phyloP scores from a whole-genome alignment of 1,140 invertebrate species.

The Mercenaria mercenaria region DNA sequence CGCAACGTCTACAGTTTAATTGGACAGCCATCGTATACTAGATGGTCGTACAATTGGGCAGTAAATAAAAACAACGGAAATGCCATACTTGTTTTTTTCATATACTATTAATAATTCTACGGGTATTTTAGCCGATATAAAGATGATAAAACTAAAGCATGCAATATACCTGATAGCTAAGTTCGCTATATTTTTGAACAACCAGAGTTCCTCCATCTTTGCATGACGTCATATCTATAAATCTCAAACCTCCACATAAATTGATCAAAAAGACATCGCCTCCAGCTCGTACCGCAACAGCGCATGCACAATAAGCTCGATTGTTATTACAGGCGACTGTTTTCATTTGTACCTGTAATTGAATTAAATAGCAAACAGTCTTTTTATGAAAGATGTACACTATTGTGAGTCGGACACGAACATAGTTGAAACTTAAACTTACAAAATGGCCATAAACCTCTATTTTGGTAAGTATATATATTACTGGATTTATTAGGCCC shows the following conservation, averaged over 20 bases:
- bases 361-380: no score
- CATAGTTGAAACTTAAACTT: no score
- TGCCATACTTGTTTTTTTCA: neutral
- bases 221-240: slow-evolving; percentile 8
- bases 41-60: neutral
- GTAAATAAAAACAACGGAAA: no score
- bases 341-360: slow-evolving; percentile 30
- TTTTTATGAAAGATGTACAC: no score
- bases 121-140: neutral
- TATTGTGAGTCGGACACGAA: no score
- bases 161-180: neutral
- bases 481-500: no score
- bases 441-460: no score
- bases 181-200: neutral
- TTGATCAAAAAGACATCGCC: slow-evolving; percentile 42
- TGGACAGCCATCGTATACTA: neutral
- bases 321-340: neutral
- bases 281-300: slow-evolving; percentile 27
- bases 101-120: neutral
- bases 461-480: no score
- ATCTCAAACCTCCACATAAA: neutral
- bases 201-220: neutral
- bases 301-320: slow-evolving; percentile 13
- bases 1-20: no score
- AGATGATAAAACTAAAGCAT: neutral